Conservation (phyloP, 2,797 vertebrate genomes). For the Hypotaenidia okinawae region DNA sequence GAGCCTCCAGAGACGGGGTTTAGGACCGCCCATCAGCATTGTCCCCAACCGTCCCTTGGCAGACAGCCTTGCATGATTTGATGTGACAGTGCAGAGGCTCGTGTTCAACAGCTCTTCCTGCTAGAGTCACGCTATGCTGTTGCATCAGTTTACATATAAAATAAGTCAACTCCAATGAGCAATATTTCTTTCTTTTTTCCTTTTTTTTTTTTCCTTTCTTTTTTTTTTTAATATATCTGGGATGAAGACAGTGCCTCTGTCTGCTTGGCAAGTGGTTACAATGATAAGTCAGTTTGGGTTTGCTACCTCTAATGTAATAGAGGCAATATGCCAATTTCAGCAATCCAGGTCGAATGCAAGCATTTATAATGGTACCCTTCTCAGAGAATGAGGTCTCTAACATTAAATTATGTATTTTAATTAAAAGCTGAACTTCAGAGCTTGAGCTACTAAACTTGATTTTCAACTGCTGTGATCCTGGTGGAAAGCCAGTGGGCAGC, state of each 20-base stretch:
- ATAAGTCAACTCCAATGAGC: background rate
- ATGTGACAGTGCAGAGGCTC: background rate
- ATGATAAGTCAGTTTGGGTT: slow-evolving; percentile 9
- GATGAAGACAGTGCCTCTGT: background rate
- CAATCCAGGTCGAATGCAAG: background rate
- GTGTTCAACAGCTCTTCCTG: background rate
- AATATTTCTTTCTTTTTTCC: background rate
- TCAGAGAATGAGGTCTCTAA: background rate
- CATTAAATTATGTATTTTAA: slow-evolving; percentile 61
- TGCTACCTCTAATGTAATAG: slow-evolving; percentile 21
- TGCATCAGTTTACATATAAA: background rate
- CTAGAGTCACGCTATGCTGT: background rate
- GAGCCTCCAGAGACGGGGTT: background rate
- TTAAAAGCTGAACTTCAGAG: slow-evolving; percentile 55
- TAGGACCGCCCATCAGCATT: background rate
- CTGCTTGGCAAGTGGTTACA: background rate
- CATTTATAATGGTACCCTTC: slow-evolving; percentile 6
- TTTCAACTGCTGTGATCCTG: background rate
- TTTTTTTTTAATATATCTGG: background rate
- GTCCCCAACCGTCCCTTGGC: background rate
- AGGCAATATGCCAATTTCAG: slow-evolving; percentile 54
- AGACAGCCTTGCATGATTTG: background rate
- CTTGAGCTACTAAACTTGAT: slow-evolving; percentile 26
- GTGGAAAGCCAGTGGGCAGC: background rate
- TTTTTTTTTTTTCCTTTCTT: background rate